These are phyloP conservation scores for Ptychobarbus kaznakovi DNA, from an alignment of 2,797 vertebrate species.

Conservation along the genomic window DNA sequence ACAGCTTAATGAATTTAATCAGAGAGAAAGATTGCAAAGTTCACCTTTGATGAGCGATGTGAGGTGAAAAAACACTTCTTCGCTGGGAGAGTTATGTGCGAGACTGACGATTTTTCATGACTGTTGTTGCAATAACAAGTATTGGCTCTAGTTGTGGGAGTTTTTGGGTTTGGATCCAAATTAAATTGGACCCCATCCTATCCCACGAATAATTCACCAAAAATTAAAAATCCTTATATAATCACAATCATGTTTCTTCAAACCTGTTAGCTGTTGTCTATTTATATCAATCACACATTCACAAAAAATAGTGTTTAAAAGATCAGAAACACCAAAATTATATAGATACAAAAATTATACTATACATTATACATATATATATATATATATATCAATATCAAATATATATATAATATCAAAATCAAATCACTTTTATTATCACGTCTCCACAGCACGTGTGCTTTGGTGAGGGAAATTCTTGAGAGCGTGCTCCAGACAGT, in stretches of 20 bases:
- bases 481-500: too few species aligned
- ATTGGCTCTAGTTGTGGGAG: not conserved
- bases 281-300: not conserved
- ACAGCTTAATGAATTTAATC: conserved; percentile 40
- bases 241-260: not conserved
- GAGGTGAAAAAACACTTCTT: conserved; percentile 14
- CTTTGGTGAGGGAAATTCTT: too few species aligned
- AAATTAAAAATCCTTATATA: not conserved
- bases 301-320: too few species aligned
- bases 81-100: conserved; percentile 9
- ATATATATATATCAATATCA: too few species aligned
- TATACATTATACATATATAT: too few species aligned
- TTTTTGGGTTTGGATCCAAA: conserved; percentile 9
- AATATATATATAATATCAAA: too few species aligned
- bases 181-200: not conserved
- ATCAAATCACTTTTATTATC: too few species aligned
- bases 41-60: conserved; percentile 28
- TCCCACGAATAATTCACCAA: not conserved
- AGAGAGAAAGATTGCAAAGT: conserved; percentile 31
- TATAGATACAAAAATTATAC: too few species aligned
- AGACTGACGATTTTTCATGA: conserved; percentile 10
- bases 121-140: conserved; percentile 5
- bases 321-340: not conserved
- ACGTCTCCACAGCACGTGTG: too few species aligned
- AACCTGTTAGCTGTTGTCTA: not conserved